phyloP scores from a whole-genome alignment of 2,888 invertebrate genomes.

The Caenorhabditis imperialis region DNA sequence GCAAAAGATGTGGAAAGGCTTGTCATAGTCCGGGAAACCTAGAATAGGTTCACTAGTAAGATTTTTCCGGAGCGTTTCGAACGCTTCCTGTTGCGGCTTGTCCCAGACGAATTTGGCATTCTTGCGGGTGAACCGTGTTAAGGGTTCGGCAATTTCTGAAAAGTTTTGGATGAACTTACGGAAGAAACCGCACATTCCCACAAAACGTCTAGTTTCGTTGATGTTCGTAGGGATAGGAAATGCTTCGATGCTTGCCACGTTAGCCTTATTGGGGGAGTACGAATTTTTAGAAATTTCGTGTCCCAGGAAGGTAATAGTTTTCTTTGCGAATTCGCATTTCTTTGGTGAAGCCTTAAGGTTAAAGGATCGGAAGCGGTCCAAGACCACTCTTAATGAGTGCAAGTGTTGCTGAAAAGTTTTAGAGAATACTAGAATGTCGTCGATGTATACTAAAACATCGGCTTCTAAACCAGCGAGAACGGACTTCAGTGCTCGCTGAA shows the following conservation, averaged over 20 bases:
- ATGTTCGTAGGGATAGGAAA: slow-evolving; percentile 50
- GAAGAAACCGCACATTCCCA: slow-evolving; percentile 59
- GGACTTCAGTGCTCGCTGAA: slow-evolving; percentile 28
- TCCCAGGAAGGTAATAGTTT: slow-evolving; percentile 42
- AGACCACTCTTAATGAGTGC: slow-evolving; percentile 17
- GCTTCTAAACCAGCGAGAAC: slow-evolving; percentile 37
- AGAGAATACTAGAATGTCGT: slow-evolving; percentile 46
- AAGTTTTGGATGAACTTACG: slow-evolving; percentile 32
- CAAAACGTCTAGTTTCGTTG: slow-evolving; percentile 51
- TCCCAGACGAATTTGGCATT: slow-evolving; percentile 28
- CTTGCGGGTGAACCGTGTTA: slow-evolving; percentile 12
- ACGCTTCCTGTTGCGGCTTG: slow-evolving; percentile 10
- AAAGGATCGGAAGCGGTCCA: slow-evolving; percentile 33
- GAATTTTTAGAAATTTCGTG: slow-evolving; percentile 31
- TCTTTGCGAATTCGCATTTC: slow-evolving; percentile 43
- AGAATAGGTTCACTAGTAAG: slow-evolving; percentile 20
- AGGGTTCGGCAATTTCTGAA: slow-evolving; percentile 20
- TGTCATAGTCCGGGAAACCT: slow-evolving; percentile 28
- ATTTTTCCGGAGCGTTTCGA: not conserved
- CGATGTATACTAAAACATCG: slow-evolving; percentile 46
- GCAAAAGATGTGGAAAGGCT: slow-evolving; percentile 56
- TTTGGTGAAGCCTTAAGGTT: slow-evolving; percentile 49
- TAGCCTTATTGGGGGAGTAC: slow-evolving; percentile 35
- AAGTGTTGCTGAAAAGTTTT: slow-evolving; percentile 37
- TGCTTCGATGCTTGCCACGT: slow-evolving; percentile 38